Conservation (phyloP, 2,797 vertebrate genomes). For the Tenualosa ilisha region DNA sequence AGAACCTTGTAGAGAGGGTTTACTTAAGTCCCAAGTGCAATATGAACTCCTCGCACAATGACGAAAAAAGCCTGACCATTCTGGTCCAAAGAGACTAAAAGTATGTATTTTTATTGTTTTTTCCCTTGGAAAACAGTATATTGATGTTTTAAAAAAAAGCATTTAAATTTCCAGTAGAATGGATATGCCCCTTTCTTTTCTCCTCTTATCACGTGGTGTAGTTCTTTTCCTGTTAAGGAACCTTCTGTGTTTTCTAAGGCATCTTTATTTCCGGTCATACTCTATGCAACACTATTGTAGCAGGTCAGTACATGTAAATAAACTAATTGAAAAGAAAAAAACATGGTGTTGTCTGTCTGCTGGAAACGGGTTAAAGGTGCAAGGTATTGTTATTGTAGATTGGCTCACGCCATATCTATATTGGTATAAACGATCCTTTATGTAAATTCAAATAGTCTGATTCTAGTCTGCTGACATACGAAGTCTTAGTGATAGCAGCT, state of each 20-base stretch:
- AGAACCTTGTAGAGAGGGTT: not conserved
- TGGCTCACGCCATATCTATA: not conserved
- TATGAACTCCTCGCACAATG: conserved; percentile 38
- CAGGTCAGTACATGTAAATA: conserved; percentile 49
- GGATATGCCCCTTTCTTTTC: not conserved
- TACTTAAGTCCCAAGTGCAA: conserved; percentile 57
- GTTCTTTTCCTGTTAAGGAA: not conserved
- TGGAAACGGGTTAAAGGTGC: not conserved
- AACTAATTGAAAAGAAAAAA: conserved; percentile 36
- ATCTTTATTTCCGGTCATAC: conserved; percentile 47
- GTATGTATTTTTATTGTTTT: conserved; percentile 17
- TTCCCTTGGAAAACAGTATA: not conserved
- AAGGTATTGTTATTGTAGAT: not conserved
- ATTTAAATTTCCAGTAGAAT: not conserved
- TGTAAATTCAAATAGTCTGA: not conserved
- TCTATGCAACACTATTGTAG: conserved; percentile 63
- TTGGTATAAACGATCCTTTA: not conserved
- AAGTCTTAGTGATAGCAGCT: too few species aligned
- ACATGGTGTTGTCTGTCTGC: not conserved
- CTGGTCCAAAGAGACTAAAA: conserved; percentile 23
- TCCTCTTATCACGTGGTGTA: not conserved
- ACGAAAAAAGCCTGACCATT: not conserved
- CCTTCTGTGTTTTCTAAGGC: conserved; percentile 45
- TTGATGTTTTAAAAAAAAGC: conserved; percentile 8
- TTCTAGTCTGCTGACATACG: too few species aligned